A percentile compares a stretch with the other conserved stretches of the same genome.
These are phyloP conservation scores for Poliocrania exsul DNA, from an alignment of 2,797 vertebrate genomes.

Conservation along the genomic window DNA sequence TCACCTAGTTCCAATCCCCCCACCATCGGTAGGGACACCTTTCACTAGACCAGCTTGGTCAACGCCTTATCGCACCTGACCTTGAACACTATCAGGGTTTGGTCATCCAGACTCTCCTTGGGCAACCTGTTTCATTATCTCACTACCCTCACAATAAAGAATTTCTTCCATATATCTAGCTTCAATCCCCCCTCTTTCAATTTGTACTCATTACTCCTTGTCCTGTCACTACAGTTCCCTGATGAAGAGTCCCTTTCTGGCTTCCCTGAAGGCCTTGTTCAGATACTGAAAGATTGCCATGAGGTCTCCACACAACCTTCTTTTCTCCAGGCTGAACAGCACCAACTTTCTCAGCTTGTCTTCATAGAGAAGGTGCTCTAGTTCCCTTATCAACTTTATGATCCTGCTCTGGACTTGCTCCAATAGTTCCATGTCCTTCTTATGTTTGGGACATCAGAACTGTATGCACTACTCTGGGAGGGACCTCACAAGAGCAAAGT, in stretches of 20 bases:
- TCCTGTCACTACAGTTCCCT: background rate
- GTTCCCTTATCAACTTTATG: background rate
- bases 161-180: background rate
- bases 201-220: background rate
- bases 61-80: background rate
- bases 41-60: background rate
- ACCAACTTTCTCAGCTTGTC: background rate
- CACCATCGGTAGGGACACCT: background rate
- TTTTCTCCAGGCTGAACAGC: background rate
- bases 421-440: background rate
- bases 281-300: background rate
- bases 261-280: background rate
- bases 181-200: background rate
- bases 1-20: background rate
- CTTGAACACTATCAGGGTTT: accelerated
- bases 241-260: background rate
- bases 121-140: background rate
- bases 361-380: background rate
- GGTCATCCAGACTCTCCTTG: background rate
- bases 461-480: accelerated
- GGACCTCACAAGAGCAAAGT: background rate
- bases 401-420: background rate
- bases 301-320: background rate
- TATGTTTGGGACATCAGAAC: background rate
- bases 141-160: background rate